Percentiles rank a stretch among this genome's conserved stretches.
phyloP scores from a whole-genome alignment of 2,888 invertebrate species.

The Tryphoninae sp. region DNA sequence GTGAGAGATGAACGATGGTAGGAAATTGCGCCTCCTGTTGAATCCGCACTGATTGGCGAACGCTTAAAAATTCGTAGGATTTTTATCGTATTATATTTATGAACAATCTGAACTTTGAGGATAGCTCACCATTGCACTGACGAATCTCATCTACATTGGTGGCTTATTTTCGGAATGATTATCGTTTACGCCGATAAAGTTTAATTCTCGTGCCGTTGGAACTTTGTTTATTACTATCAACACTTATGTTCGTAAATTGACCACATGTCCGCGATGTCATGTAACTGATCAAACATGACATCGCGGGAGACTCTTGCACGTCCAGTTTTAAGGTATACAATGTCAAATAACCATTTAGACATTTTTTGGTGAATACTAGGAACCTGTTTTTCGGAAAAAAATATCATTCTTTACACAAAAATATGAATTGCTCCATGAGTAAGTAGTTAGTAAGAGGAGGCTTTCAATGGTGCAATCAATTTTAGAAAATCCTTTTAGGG shows the following conservation, averaged over 20 bases:
- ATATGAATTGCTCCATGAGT: no score
- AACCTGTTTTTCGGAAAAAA: no score
- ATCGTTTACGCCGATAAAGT: neutral
- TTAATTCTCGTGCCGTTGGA: neutral
- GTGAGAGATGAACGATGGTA: neutral
- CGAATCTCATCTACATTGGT: neutral
- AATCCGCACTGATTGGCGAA: slow-evolving; percentile 64
- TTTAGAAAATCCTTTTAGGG: no score
- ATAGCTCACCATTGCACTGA: neutral
- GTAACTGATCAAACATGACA: neutral
- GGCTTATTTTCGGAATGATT: neutral
- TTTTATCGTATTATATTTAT: slow-evolving; percentile 45
- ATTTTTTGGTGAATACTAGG: no score
- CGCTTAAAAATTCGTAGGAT: slow-evolving; percentile 59
- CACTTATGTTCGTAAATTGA: neutral
- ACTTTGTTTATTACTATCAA: neutral
- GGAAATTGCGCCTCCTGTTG: slow-evolving; percentile 38
- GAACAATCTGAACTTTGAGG: neutral
- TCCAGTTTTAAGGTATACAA: no score
- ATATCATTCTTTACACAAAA: no score
- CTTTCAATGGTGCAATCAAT: no score
- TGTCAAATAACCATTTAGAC: no score
- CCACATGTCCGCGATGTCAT: no score
- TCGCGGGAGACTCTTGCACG: no score
- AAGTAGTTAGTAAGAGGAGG: no score